Evolutionary conservation across 2,888 invertebrate species (phyloP).

Genomic region (Rhagium mordax): DNA sequence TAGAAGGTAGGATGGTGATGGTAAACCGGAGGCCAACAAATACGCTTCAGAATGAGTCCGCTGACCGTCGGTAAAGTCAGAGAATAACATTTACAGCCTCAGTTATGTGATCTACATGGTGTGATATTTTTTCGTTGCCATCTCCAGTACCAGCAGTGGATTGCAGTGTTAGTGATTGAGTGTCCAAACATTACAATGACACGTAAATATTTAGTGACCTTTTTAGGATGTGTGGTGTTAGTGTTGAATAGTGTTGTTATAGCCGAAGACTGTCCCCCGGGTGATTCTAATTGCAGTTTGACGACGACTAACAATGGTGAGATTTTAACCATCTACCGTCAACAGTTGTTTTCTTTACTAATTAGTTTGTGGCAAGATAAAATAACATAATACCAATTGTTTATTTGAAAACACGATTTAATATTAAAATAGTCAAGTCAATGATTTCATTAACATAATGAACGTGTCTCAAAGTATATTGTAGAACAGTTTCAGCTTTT

Average conservation of each 20-base stretch:
- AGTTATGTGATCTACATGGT: slow-evolving; percentile 55
- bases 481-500: not conserved
- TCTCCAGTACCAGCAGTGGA: slow-evolving; percentile 20
- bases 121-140: slow-evolving; percentile 31
- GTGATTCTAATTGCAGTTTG: slow-evolving; percentile 40
- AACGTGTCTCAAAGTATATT: not conserved
- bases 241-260: slow-evolving; percentile 37
- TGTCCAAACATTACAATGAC: slow-evolving; percentile 39
- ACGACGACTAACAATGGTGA: slow-evolving; percentile 46
- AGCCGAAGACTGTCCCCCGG: slow-evolving; percentile 43
- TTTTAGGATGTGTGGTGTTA: slow-evolving; percentile 43
- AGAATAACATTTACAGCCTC: slow-evolving; percentile 46
- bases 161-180: slow-evolving; percentile 18
- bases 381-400: not conserved
- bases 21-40: slow-evolving; percentile 49
- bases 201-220: slow-evolving; percentile 40
- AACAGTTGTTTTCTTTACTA: not conserved
- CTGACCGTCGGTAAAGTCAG: slow-evolving; percentile 54
- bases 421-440: not conserved
- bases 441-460: not conserved
- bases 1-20: slow-evolving; percentile 55
- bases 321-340: slow-evolving; percentile 21
- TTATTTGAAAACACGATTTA: not conserved
- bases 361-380: not conserved
- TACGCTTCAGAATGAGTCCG: slow-evolving; percentile 49